Evolutionary conservation across 1,140 invertebrate species (phyloP).

Genomic region (Pseudomyrmex sp.): DNA sequence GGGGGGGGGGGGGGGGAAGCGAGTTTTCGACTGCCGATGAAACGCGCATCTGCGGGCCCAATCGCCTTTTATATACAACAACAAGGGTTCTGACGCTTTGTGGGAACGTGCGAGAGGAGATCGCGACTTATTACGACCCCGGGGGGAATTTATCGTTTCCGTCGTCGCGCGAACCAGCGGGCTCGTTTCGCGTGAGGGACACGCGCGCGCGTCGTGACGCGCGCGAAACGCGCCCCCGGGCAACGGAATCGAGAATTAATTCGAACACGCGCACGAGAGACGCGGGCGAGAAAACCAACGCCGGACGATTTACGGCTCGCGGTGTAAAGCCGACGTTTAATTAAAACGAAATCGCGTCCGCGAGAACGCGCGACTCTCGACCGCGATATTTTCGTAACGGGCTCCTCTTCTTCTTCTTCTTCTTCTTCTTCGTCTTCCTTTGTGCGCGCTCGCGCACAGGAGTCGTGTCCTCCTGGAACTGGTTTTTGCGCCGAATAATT

Average conservation of each 20-base stretch:
- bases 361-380: constrained; percentile 62
- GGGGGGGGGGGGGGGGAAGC: not conserved
- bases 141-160: constrained; percentile 30
- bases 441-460: constrained; percentile 16
- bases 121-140: not conserved
- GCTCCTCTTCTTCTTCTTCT: not conserved
- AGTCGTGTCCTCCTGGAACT: constrained; percentile 56
- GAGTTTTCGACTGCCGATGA: no score
- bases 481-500: constrained; percentile 69
- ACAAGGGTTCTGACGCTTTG: not conserved
- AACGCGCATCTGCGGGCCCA: no score
- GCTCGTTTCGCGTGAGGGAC: constrained; percentile 12
- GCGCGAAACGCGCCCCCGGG: constrained; percentile 17
- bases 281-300: not conserved
- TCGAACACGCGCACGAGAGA: constrained; percentile 28
- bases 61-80: not conserved
- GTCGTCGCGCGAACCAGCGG: constrained; percentile 18
- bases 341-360: constrained; percentile 65
- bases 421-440: constrained; percentile 20
- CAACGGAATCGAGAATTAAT: constrained; percentile 47
- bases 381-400: constrained; percentile 60
- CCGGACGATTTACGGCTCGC: constrained; percentile 34
- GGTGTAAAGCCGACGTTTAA: constrained; percentile 57
- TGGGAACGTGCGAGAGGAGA: not conserved
- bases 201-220: constrained; percentile 13